Base-by-base conservation (phyloP, 2,113 vertebrate species). In the Hyaena hyaena region DNA sequence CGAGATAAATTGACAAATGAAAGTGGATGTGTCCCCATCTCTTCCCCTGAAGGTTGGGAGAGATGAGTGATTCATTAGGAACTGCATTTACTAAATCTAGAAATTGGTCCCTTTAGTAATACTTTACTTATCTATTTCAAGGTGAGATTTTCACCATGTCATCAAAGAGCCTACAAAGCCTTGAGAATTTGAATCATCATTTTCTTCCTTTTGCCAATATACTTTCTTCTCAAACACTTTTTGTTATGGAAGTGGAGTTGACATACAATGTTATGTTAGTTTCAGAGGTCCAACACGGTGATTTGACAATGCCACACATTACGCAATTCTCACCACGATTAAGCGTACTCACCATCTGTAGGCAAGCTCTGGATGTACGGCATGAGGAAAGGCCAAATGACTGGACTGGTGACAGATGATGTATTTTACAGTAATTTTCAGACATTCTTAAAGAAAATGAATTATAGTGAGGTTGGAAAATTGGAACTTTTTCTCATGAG, bases 401-500 rank as follows among this genome's bases (percentile, higher is more conserved):
- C 65, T 83, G 63, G 76, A 65, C 26, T 77, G 79, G 77, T 82
- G 26, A 15, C 11, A 92, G 66, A 58, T 31, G 3, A 68, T 14
- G 55, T 17, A 7, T 79, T n/a, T 77, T 76, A 55, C 15, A 63
- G 77, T 83, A 68, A 87, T 90, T 87, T 96, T 45, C 63, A 96
- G 53, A 90, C 33, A 87, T 83, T 87, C 26, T 50, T 87, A 66
- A 83, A 80, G 87, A 97, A 96, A 95, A 81, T 82, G 7, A 76
- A 76, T 91, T 77, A 61, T 1, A 76, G 23, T n/a, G 8, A 88
- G n/a, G 73, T 77, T 76, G 86, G 66, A 24, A 80, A 43, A 84
- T 69, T 61, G 45, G 66, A 84, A 85, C 28, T 84, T 33, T 86
- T 81, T 96, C 73, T 71, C 35, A 45, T 63, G 35, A 77, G 28